Percentiles rank a stretch among this genome's conserved stretches.
phyloP scores from a whole-genome alignment of 1,140 invertebrate species.

The Venturia canescens region DNA sequence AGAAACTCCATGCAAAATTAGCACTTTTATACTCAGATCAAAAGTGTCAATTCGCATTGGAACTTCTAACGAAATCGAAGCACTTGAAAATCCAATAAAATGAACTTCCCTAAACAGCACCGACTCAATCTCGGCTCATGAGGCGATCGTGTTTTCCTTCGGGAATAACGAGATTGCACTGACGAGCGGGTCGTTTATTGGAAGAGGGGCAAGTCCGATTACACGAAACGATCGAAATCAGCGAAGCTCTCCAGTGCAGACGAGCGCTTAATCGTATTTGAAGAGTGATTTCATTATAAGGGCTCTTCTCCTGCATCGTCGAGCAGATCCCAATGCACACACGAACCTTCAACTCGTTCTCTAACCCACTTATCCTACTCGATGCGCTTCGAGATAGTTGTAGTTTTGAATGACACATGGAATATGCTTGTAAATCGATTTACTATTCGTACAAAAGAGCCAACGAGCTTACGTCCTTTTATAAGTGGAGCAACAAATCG shows the following conservation, averaged over 20 bases:
- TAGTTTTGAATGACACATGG: neutral
- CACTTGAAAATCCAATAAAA: too few species aligned
- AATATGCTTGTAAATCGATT: neutral
- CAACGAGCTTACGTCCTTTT: conserved; percentile 5
- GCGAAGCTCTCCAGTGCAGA: conserved; percentile 22
- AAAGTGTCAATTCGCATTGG: too few species aligned
- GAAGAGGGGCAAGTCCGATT: neutral
- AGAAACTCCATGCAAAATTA: too few species aligned
- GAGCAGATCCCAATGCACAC: neutral
- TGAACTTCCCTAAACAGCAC: too few species aligned
- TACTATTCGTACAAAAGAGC: neutral
- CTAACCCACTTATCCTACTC: neutral
- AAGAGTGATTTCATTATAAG: conserved; percentile 5
- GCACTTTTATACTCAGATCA: too few species aligned
- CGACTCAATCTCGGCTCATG: too few species aligned
- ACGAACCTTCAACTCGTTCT: neutral
- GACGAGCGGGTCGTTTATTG: neutral
- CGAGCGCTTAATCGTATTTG: conserved; percentile 29
- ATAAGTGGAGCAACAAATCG: conserved; percentile 20
- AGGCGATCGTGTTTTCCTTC: too few species aligned
- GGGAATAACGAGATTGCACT: too few species aligned
- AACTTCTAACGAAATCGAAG: too few species aligned
- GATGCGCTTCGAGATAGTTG: neutral
- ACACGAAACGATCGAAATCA: conserved; percentile 13
- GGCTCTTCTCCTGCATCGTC: neutral